phyloP scores from a whole-genome alignment of 92 coral and sea anemone genomes.

The Porites cylindrica region DNA sequence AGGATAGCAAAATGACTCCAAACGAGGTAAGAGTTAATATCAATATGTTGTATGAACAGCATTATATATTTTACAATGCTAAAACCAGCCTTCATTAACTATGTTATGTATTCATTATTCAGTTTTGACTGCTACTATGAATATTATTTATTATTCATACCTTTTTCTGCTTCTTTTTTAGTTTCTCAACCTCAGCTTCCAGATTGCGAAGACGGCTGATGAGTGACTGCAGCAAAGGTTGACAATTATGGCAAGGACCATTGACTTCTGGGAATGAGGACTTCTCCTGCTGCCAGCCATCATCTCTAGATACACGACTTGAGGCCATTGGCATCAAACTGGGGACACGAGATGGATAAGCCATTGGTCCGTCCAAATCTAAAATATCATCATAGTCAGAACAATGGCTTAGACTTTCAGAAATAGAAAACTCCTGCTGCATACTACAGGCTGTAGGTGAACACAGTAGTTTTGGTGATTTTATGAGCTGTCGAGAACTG shows the following conservation, averaged over 20 bases:
- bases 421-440: conserved; percentile 5
- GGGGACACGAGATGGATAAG: neutral
- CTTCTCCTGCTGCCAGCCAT: neutral
- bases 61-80: no score
- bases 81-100: no score
- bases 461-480: neutral
- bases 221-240: conserved; percentile 16
- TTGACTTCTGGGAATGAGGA: neutral
- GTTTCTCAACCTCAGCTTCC: conserved; percentile 30
- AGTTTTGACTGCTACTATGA: no score
- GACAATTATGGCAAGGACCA: neutral
- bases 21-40: no score
- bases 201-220: conserved; percentile 1
- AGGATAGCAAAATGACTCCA: no score
- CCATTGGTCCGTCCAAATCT: neutral
- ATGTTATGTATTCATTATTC: no score
- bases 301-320: neutral
- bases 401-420: conserved; percentile 8
- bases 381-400: conserved; percentile 9
- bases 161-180: conserved; percentile 24
- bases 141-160: neutral
- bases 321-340: neutral
- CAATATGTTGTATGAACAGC: no score
- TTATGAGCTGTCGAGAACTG: neutral
- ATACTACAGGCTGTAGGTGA: neutral